A percentile compares a stretch with the other conserved stretches of the same genome.
Evolutionary conservation across 1,140 invertebrate species (phyloP).

Genomic region (Lepidotrigona ventralis): DNA sequence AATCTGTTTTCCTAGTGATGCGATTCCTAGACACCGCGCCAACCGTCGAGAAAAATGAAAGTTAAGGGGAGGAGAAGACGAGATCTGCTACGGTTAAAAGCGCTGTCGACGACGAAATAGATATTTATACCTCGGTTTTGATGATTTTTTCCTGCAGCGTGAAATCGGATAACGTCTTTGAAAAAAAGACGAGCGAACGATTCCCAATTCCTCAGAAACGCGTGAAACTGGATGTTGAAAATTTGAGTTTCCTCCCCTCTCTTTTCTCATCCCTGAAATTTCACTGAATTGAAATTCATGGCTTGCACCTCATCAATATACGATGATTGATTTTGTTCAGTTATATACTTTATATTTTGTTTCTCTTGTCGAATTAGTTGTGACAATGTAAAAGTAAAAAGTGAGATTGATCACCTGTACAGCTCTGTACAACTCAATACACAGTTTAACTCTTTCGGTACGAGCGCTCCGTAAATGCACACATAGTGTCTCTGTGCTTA

Average conservation of each 20-base stretch:
- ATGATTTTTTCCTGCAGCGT: background rate
- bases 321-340: background rate
- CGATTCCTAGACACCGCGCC: background rate
- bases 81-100: background rate
- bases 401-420: too few relatives aligned
- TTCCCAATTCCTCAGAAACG: background rate
- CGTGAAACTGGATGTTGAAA: background rate
- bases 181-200: background rate
- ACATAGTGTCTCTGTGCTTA: too few relatives aligned
- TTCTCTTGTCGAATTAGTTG: too few relatives aligned
- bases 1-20: background rate
- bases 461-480: too few relatives aligned
- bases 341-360: background rate
- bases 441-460: too few relatives aligned
- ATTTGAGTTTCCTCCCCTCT: background rate
- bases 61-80: background rate
- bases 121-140: constrained; percentile 17
- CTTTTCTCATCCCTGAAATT: background rate
- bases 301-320: too few relatives aligned
- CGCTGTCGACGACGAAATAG: background rate
- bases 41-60: background rate
- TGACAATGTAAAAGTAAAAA: too few relatives aligned
- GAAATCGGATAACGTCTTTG: background rate
- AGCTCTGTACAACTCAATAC: too few relatives aligned
- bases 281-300: background rate